Percentiles rank a stretch among this genome's conserved stretches.
phyloP scores from a whole-genome alignment of 2,797 vertebrate genomes.

The Peromyscus eremicus region DNA sequence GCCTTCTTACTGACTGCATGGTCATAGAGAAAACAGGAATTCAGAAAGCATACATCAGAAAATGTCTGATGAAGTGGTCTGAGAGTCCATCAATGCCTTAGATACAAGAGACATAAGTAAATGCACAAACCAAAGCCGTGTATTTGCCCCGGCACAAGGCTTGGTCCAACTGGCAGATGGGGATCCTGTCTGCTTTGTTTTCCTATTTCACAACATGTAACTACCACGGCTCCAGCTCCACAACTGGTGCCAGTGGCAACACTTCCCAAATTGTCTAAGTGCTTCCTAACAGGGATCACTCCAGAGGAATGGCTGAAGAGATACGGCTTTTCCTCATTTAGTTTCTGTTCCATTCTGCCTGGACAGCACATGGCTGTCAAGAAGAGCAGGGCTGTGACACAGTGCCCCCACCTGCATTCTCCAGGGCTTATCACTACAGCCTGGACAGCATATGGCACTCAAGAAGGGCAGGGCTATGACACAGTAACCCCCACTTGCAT shows the following conservation, averaged over 20 bases:
- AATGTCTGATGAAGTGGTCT: background rate
- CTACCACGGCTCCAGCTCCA: background rate
- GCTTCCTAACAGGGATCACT: background rate
- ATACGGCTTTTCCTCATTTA: fast-evolving
- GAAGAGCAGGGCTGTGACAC: no score
- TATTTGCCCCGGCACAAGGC: background rate
- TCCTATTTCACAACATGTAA: background rate
- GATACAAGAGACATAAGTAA: background rate
- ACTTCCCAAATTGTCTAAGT: background rate
- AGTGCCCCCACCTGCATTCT: background rate
- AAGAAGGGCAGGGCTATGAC: background rate
- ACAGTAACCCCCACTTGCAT: background rate
- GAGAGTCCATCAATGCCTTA: background rate
- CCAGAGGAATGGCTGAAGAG: background rate
- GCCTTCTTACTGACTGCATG: background rate
- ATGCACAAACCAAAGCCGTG: background rate
- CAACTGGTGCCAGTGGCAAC: fast-evolving
- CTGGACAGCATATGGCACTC: background rate
- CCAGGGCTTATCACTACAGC: background rate
- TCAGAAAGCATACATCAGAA: slow-evolving; percentile 48
- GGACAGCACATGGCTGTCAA: background rate
- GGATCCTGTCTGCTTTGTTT: background rate
- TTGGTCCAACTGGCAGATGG: background rate
- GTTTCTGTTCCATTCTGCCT: background rate
- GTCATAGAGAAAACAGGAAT: slow-evolving; percentile 26